Evolutionary conservation across 2,888 invertebrate species (phyloP).

Genomic region (Brachyptera putata): DNA sequence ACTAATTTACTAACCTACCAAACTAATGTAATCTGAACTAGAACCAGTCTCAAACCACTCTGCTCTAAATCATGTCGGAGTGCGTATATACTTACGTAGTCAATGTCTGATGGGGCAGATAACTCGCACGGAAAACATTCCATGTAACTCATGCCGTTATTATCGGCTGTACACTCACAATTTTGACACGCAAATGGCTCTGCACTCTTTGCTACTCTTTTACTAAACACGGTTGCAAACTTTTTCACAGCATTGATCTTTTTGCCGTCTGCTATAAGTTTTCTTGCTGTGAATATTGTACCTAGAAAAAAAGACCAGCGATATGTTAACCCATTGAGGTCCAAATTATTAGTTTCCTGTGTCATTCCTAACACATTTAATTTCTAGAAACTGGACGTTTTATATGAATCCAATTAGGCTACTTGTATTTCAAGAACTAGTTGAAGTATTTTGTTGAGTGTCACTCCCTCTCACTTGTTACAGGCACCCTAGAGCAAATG

Average conservation of each 20-base stretch:
- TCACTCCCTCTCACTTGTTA: too few species aligned
- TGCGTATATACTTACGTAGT: constrained; percentile 54
- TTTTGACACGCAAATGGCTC: constrained; percentile 56
- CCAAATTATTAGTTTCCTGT: too few species aligned
- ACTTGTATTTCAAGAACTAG: too few species aligned
- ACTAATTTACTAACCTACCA: too few species aligned
- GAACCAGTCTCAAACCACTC: too few species aligned
- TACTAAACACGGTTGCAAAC: constrained; percentile 61
- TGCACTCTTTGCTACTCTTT: constrained; percentile 61
- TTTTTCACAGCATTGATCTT: constrained; percentile 56
- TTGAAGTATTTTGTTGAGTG: too few species aligned
- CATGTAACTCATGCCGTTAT: constrained; percentile 61
- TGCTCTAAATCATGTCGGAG: too few species aligned
- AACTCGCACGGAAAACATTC: constrained; percentile 60
- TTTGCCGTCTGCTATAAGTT: constrained; percentile 49
- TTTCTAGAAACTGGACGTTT: too few species aligned
- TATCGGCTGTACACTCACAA: constrained; percentile 65
- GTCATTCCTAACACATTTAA: too few species aligned
- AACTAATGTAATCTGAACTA: too few species aligned
- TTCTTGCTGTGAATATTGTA: constrained; percentile 59
- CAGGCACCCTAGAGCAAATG: too few species aligned
- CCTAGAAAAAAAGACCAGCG: constrained; percentile 42
- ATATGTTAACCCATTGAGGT: background rate
- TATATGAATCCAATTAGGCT: too few species aligned
- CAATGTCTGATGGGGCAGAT: constrained; percentile 48